Base-by-base conservation (phyloP, 1,140 invertebrate species). In the Papilio machaon region DNA sequence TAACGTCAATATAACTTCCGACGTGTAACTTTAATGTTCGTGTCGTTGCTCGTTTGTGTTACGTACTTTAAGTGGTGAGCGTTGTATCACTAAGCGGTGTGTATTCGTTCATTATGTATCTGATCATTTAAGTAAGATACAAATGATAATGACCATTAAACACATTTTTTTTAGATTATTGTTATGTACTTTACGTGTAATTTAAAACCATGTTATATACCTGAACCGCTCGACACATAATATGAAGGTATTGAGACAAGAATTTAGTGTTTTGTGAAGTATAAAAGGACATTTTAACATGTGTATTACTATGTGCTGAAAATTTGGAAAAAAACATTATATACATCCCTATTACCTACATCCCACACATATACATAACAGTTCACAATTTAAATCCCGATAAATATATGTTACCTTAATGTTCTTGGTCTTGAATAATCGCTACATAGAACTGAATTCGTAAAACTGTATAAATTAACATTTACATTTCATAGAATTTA, bases 1-100 rank as follows among this genome's bases (percentile, higher is more conserved):
- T 86, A 93, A 92, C 82, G 90, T 90, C 80, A 93, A 88, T 81
- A 89, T 89, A 91, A 83, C 88, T 90, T 90, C 85, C 82, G 85
- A 86, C 73, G 84, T 82, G 88, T 83, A 83, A 82, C 80, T 81
- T 74, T 82, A 81, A 75, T 80, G 79, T 58, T 30, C 81, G 81
- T 82, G 80, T 84, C 82, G 64, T 83, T 73, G 76, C 79, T 75
- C 76, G 75, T 82, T 70, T 46, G 73, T 84, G 35, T 83, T 81
- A 17, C 9, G 38, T 43, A 38, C 64, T 35, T 15, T 5, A 4
- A 17, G 64, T 17, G 47, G 47, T 52, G 43, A 75, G 47, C 30
- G 73, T 47, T 52, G 8, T 30, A 30, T 11, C 47, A 52, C 23
- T 10, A n/a, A 54, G 47, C 47, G 52, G 74, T 75, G 74, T 75